Evolutionary conservation across 2,113 vertebrate species (phyloP).

Genomic region (Amia ocellicauda): DNA sequence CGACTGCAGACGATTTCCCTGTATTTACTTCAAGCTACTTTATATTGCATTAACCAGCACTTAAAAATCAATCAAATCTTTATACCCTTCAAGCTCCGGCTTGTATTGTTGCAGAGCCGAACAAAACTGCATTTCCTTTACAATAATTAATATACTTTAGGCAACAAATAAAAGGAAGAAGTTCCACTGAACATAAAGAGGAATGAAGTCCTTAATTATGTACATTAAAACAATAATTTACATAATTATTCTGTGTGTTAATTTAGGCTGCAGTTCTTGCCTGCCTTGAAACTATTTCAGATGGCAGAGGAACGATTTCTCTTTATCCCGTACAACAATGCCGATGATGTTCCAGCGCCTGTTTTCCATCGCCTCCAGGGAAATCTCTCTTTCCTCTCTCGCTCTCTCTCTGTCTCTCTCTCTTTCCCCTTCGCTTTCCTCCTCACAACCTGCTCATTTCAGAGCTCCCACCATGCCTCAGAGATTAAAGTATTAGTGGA

Average conservation of each 20-base stretch:
- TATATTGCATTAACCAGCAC: neutral
- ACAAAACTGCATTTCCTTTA: neutral
- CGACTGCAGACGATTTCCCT: neutral
- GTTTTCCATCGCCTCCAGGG: neutral
- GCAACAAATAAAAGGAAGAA: constrained; percentile 2
- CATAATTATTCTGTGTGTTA: neutral
- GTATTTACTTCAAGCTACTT: constrained; percentile 1
- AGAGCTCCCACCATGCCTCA: constrained; percentile 2
- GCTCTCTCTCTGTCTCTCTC: too few species aligned
- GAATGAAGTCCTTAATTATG: constrained; percentile 8
- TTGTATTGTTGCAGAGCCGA: neutral
- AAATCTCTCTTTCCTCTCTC: neutral
- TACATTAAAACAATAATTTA: constrained; percentile 7
- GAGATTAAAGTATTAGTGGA: neutral
- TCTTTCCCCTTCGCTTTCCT: too few species aligned
- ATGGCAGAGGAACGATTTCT: neutral
- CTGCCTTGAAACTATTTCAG: constrained; percentile 5
- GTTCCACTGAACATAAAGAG: constrained; percentile 1
- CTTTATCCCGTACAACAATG: neutral
- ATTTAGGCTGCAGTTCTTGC: neutral
- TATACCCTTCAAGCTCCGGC: neutral
- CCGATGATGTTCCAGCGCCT: too few species aligned
- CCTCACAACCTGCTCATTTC: neutral
- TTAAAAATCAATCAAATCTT: constrained; percentile 3
- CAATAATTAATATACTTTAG: constrained; percentile 1